Conservation (phyloP, 2,888 invertebrate species). For the Trachelus stipa region DNA sequence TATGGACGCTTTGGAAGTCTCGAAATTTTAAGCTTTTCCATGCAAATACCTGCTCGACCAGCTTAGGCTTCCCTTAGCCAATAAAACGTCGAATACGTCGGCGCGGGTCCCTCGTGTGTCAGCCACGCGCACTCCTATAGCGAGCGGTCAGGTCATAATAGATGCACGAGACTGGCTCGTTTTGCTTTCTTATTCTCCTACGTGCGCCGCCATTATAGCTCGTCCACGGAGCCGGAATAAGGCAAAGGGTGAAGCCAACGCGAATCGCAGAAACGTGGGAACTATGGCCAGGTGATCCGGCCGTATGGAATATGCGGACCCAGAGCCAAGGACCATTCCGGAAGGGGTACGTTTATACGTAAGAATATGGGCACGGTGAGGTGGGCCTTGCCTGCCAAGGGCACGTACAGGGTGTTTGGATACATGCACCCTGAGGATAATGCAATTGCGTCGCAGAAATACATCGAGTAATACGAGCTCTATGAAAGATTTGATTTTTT, state of each 20-base stretch:
- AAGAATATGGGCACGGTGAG: constrained; percentile 10
- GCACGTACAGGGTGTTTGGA: background rate
- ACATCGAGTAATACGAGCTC: background rate
- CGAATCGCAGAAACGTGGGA: constrained; percentile 66
- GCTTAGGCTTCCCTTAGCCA: constrained; percentile 38
- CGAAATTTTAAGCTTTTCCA: constrained; percentile 50
- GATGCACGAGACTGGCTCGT: constrained; percentile 60
- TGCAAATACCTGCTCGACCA: constrained; percentile 48
- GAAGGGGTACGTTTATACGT: constrained; percentile 17
- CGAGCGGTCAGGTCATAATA: constrained; percentile 61
- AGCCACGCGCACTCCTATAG: constrained; percentile 61
- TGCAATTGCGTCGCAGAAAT: constrained; percentile 1
- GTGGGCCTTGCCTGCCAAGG: background rate
- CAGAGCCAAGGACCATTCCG: constrained; percentile 19
- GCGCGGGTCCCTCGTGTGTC: constrained; percentile 62
- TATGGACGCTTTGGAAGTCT: constrained; percentile 27
- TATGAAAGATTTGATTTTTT: background rate
- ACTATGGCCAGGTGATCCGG: constrained; percentile 64
- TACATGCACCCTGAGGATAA: background rate
- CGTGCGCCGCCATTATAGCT: constrained; percentile 29
- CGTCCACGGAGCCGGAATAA: constrained; percentile 33
- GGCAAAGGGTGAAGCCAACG: constrained; percentile 49
- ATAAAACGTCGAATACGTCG: constrained; percentile 53
- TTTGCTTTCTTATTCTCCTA: constrained; percentile 38
- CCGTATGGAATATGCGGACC: constrained; percentile 24